Base-by-base conservation (phyloP, 2,888 invertebrate species). In the Leptopterna dolabrata region DNA sequence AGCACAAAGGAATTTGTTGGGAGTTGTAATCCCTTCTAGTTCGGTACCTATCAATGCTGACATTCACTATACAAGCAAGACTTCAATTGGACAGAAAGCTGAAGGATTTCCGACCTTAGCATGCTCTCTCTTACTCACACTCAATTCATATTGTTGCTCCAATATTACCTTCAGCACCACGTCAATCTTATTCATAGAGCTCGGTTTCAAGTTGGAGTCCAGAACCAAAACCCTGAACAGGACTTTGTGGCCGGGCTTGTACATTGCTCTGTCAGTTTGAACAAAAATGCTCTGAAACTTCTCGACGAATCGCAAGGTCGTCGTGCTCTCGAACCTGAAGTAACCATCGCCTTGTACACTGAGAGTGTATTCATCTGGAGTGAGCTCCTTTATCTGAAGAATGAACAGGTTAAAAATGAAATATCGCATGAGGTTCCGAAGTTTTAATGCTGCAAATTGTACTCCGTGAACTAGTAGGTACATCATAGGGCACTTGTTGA, bases 251-350 rank as follows among this genome's bases (percentile, higher is more conserved):
- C 95, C 95, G 0, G 98, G 98, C 91, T 97, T 96, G 92, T 98
- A 98, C 89, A 97, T 95, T 11, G 97, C 95, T 92, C 97, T 96
- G 92, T 98, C 98, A 0, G 97, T 97, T 92, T 98, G 98, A 89
- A 98, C 94, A 91, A 97, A 96, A 16, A 97, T 94, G 16, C 96
- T 96, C 91, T 96, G 96, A 91, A 96, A 96, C 91, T 97, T 96
- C 88, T 95, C 94, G 63, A 95, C 94, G 92, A 95, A 96, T 70
- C 94, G 93, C 81, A 98, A 91, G 13, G 94, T 93, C 0, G 95
- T 95, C n/a, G 95, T 94, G 89, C 96, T 95, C 71, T 93, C 93
- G 91, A 97, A 97, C 88, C 93, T 93, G 24, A 96, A 93, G 3
- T 96, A 97, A 4, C 95, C 94, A 30, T 94, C 92, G 14, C 97